Percentiles rank a stretch among this genome's conserved stretches.
Conservation (phyloP, 2,113 vertebrate species). For the Tamias sibiricus region DNA sequence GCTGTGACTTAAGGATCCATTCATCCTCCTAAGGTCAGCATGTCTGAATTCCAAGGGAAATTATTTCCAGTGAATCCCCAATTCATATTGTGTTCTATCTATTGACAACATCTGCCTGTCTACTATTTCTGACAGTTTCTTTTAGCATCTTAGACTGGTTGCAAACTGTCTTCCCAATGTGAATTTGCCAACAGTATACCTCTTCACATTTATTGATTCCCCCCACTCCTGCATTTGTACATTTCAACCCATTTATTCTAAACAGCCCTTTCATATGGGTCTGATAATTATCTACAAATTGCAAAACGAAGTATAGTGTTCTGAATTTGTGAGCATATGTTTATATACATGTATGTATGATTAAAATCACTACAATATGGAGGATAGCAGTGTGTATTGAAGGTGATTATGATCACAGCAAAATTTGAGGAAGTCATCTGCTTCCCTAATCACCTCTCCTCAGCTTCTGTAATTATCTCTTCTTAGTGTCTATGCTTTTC, state of each 20-base stretch:
- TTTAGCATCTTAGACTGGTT: not conserved
- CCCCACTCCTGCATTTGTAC: not conserved
- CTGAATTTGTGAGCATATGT: not conserved
- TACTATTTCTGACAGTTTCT: not conserved
- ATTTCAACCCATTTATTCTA: not conserved
- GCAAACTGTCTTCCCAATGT: not conserved
- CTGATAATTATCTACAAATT: not conserved
- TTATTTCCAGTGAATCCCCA: not conserved
- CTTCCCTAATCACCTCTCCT: not conserved
- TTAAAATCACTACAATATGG: not conserved
- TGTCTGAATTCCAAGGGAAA: not conserved
- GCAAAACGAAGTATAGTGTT: not conserved
- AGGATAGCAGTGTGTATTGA: not conserved
- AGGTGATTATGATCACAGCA: not conserved
- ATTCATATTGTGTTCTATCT: not conserved
- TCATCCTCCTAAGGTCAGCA: not conserved
- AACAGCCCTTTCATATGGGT: not conserved
- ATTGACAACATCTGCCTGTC: not conserved
- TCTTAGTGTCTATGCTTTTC: not conserved
- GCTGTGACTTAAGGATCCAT: not conserved
- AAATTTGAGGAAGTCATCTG: not conserved
- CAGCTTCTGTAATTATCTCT: not conserved
- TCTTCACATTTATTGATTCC: not conserved
- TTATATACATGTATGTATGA: not conserved
- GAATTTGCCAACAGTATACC: not conserved